Percentiles rank a stretch among this genome's conserved stretches.
Evolutionary conservation across 2,888 invertebrate genomes (phyloP).

Genomic region (Hydriomena furcata): DNA sequence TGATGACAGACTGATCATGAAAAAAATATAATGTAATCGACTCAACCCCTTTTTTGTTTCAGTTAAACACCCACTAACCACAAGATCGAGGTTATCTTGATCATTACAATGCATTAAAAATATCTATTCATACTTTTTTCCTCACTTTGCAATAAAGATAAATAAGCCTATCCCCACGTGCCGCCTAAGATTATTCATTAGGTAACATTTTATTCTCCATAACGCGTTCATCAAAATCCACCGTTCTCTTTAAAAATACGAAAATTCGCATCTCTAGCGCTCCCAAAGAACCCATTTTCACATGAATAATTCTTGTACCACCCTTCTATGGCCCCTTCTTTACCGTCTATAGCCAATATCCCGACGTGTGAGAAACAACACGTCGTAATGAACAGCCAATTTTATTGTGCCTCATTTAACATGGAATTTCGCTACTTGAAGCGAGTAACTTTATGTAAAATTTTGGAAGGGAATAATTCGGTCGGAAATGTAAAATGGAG

Average conservation of each 20-base stretch:
- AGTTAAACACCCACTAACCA: no score
- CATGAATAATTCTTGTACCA: conserved; percentile 34
- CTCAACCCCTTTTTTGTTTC: no score
- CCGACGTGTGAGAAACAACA: conserved; percentile 40
- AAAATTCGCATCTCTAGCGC: conserved; percentile 31
- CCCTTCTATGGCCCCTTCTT: conserved; percentile 17
- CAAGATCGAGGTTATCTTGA: no score
- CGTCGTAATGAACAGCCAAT: conserved; percentile 44
- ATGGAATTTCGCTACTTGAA: conserved; percentile 35
- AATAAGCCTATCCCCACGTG: neutral
- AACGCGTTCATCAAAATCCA: conserved; percentile 34
- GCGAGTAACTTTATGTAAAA: conserved; percentile 30
- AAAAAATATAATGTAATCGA: no score
- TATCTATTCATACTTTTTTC: neutral
- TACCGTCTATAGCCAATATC: conserved; percentile 32
- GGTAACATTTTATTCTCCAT: conserved; percentile 23
- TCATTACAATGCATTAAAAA: neutral
- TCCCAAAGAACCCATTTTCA: conserved; percentile 35
- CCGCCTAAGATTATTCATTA: conserved; percentile 8
- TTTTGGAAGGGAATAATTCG: conserved; percentile 24
- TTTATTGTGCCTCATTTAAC: conserved; percentile 44
- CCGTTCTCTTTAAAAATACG: conserved; percentile 33
- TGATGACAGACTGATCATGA: no score
- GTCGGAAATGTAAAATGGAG: conserved; percentile 20
- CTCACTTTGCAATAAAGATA: conserved; percentile 6